Base-by-base conservation (phyloP, 1,140 invertebrate genomes). In the Helicoverpa armigera region DNA sequence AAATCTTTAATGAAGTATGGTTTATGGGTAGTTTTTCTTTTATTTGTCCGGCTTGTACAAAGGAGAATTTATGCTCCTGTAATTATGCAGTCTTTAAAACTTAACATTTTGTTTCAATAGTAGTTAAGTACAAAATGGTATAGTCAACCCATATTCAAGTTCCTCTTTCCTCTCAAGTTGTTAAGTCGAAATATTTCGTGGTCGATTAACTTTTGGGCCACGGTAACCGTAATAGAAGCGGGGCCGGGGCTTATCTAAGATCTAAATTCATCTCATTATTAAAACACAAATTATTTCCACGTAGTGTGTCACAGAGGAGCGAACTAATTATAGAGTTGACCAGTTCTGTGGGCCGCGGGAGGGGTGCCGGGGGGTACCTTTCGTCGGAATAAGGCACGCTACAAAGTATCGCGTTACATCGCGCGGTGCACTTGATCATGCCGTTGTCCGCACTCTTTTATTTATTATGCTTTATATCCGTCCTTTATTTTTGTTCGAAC, bases 371-470 rank as follows among this genome's bases (percentile, higher is more conserved):
- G 14, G 61, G 60, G 18, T 67, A 63, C 48, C 80, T 56, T 72
- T 80, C 85, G 79, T 84, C 85, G 85, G 85, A 85, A 91, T 92
- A 90, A 91, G 87, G 88, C 88, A 90, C 88, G 86, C 85, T 83
- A 87, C 88, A 89, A 87, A 89, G 90, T 93, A 93, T 94, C 91
- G 86, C 77, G 86, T 94, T 94, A 94, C 91, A 93, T 89, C 90
- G 86, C 83, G 85, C 89, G 88, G 88, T 89, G 86, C 89, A 90
- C 91, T 94, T 94, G 92, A 94, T 94, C 91, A 92, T 93, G 89
- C 90, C 88, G 91, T 92, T 92, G 90, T 91, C 90, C 87, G 76
- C 82, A 65, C 85, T 90, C 87, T 90, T 93, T 91, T 92, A 90
- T 93, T 94, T 94, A 87, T 35, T 90, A 72, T 84, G 84, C 78